A percentile compares a stretch with the other conserved stretches of the same genome.
Evolutionary conservation across 2,888 invertebrate genomes (phyloP).

Genomic region (Azorinus chamasolen): DNA sequence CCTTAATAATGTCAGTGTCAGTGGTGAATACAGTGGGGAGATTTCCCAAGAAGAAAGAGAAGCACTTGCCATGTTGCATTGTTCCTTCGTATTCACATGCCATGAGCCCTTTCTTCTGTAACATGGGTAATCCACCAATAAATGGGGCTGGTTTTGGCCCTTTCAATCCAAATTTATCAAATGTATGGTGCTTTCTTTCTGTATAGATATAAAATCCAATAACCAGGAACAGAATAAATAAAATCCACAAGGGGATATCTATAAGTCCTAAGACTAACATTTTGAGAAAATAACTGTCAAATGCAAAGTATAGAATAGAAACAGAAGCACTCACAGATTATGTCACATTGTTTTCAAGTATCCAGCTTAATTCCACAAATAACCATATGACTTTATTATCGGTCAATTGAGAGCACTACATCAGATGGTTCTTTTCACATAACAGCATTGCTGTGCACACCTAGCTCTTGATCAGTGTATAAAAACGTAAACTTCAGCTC

Average conservation of each 20-base stretch:
- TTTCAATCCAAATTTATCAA: conserved; percentile 52
- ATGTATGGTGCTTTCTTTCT: conserved; percentile 56
- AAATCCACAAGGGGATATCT: conserved; percentile 45
- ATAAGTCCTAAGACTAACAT: conserved; percentile 54
- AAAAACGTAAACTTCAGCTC: no score
- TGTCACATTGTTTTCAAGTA: no score
- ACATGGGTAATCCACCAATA: conserved; percentile 44
- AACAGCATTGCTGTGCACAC: no score
- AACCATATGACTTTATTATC: no score
- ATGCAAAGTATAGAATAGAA: no score
- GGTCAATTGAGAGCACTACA: no score
- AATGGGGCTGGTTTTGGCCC: conserved; percentile 52
- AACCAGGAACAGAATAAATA: conserved; percentile 18
- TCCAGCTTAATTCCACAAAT: no score
- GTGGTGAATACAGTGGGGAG: conserved; percentile 55
- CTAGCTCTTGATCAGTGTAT: no score
- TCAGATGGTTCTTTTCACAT: no score
- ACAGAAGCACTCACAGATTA: no score
- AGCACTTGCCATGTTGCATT: conserved; percentile 56
- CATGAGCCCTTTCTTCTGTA: conserved; percentile 50
- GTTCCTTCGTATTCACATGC: conserved; percentile 51
- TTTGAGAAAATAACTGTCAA: neutral
- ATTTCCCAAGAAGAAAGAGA: conserved; percentile 60
- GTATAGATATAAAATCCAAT: conserved; percentile 50
- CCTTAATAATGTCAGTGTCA: conserved; percentile 64